These are phyloP conservation scores for Eurytoma californica DNA, from an alignment of 2,888 invertebrate species.

Conservation along the genomic window DNA sequence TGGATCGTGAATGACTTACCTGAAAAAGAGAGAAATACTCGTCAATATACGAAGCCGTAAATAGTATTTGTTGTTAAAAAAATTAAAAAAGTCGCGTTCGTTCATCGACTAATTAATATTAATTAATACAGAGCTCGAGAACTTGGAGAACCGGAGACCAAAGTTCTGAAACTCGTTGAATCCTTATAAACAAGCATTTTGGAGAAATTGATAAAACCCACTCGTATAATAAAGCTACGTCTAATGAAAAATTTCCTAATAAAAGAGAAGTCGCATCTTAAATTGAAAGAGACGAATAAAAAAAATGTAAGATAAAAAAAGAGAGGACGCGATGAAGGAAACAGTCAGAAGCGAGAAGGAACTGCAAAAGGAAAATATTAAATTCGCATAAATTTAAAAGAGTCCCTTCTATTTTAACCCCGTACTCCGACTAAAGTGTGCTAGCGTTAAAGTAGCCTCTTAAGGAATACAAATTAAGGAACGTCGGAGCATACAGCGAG, in stretches of 20 bases:
- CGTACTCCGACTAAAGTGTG: slow-evolving; percentile 41
- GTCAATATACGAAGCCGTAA: slow-evolving; percentile 7
- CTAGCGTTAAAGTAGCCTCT: slow-evolving; percentile 55
- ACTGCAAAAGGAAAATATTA: slow-evolving; percentile 54
- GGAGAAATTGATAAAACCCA: not conserved
- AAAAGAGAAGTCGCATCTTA: slow-evolving; percentile 21
- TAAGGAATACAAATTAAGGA: slow-evolving; percentile 58
- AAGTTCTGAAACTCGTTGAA: no score
- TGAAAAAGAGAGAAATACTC: slow-evolving; percentile 13
- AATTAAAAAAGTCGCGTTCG: not conserved
- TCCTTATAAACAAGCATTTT: no score
- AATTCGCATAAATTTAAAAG: slow-evolving; percentile 55
- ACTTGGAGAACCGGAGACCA: not conserved
- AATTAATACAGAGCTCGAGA: not conserved
- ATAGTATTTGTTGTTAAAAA: no score
- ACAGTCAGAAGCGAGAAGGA: slow-evolving; percentile 10
- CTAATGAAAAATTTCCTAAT: slow-evolving; percentile 45
- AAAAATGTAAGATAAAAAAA: not conserved
- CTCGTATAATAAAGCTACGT: not conserved
- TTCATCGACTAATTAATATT: slow-evolving; percentile 12
- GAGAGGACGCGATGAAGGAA: not conserved
- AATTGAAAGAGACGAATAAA: not conserved
- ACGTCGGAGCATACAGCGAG: slow-evolving; percentile 51
- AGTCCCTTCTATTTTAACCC: slow-evolving; percentile 46
- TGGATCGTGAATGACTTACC: slow-evolving; percentile 25